Base-by-base conservation (phyloP, 2,113 vertebrate genomes). In the Scalopus aquaticus region DNA sequence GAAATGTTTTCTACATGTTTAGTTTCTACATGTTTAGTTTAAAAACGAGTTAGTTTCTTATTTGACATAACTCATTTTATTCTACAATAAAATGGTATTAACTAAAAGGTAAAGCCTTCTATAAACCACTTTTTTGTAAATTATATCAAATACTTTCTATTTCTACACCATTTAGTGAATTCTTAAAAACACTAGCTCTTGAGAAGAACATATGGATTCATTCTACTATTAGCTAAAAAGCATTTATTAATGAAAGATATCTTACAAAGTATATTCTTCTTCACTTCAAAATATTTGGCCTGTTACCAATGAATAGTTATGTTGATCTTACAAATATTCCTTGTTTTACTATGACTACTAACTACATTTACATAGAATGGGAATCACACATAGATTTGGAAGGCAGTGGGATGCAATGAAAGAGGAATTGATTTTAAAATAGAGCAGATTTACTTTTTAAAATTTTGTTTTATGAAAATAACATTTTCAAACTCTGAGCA, bases 1-100 rank as follows among this genome's bases (percentile, higher is more conserved):
- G 20, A 58, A 96, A 58, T 89, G 35, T 84, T 93, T 94, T 65
- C 72, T 67, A 32, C 4, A 37, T 46, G 16, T 54, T 94, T 67
- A 69, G 7, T 86, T 69, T 77, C 72, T 81, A 26, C 32, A 86
- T 3, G 44, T 64, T 13, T 89, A 19, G 32, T 74, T 86, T 56
- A 56, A 56, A 20, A 56, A 56, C 32, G 37, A 54, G 51, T 39
- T 92, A 6, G 9, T 76, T 86, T 17, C 82, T 81, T 79, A 35
- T 58, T 77, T 60, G 20, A 54, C 17, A 67, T 32, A 15, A 88
- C 64, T 56, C 77, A 84, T 67, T 83, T 92, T 82, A 39, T 82
- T 37, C 60, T 67, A 64, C 1, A 79, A 72, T 76, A 58, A 58
- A 93, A 64, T 26, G 3, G 78, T 85, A 46, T 56, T 30, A 67